Evolutionary conservation across 1,140 invertebrate species (phyloP), one percentile per base, ranked within the genome.

Genomic region (Drosophila orena): DNA sequence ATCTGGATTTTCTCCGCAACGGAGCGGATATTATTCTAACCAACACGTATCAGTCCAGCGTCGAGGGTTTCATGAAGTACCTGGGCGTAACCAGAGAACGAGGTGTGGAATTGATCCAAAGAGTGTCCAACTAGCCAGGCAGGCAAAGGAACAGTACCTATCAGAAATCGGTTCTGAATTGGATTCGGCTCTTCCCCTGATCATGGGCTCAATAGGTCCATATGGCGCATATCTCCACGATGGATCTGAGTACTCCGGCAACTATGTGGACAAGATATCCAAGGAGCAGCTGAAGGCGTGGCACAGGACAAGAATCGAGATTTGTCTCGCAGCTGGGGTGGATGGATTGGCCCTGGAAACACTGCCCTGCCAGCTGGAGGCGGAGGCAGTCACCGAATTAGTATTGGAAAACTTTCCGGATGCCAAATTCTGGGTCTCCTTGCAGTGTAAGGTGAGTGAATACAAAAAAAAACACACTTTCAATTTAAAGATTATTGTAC

Each of bases 341-440:
- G 97, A 98, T 92, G 85, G 98, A 0, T 86, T 99, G 35, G 97
- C 97, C 10, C 92, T 98, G 64, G 98, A 99, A 92, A 99, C 98
- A 0, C 96, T 98, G 74, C 98, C 98, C 11, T 96, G 96, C 64
- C 58, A 90, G 14, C 93, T 94, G 52, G 98, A 99, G 93, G 98
- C 96, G 0, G 94, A 96, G 91, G 96, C 96, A 79, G 91, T 98
- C 1, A 93, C 97, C 3, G 94, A 96, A 46, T 92, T 98, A 22
- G 85, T 98, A 14, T 93, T 94, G 43, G 93, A 94, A 66, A 97
- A 95, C 92, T 96, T 96, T 5, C 15, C 30, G 14, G 79, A 93
- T 35, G 92, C 93, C 0, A 96, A 95, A 91, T 96, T 96, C 11
- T 98, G 97, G 97, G 92, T 98, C 0, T 94, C 92, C 20, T 92